Evolutionary conservation across 2,888 invertebrate genomes (phyloP).

Genomic region (Leucophora obtusa): DNA sequence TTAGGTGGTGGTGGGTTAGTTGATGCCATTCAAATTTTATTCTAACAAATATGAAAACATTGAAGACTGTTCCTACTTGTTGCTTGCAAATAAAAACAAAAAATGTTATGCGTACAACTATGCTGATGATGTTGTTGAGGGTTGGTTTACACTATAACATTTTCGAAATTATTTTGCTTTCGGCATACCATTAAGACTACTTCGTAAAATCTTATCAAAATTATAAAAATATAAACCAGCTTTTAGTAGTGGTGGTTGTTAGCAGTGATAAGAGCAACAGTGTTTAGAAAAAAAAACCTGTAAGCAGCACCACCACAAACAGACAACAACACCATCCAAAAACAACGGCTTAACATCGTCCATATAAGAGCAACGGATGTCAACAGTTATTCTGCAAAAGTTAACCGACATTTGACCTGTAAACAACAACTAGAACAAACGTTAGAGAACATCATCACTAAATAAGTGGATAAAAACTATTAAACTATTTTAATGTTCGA

Average conservation of each 20-base stretch:
- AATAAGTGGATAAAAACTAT: not conserved
- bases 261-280: conserved; percentile 54
- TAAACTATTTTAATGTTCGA: not conserved
- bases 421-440: conserved; percentile 64
- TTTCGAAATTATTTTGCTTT: conserved; percentile 10
- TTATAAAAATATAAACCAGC: too few species aligned
- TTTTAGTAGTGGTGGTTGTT: conserved; percentile 40
- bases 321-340: conserved; percentile 46
- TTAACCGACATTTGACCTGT: conserved; percentile 76
- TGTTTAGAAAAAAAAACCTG: conserved; percentile 33
- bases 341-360: conserved; percentile 50
- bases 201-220: too few species aligned
- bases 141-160: not conserved
- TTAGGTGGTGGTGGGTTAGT: not conserved
- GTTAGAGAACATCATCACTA: not conserved
- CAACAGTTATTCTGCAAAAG: conserved; percentile 74
- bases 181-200: too few species aligned
- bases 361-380: conserved; percentile 73
- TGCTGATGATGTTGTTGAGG: conserved; percentile 18
- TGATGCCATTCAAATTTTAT: not conserved
- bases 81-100: conserved; percentile 33
- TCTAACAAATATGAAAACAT: not conserved
- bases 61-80: conserved; percentile 59
- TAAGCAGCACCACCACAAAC: conserved; percentile 20
- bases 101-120: conserved; percentile 33